A percentile compares a stretch with the other conserved stretches of the same genome.
Evolutionary conservation across 2,888 invertebrate species (phyloP).

Genomic region (Drosophila pseudotalamancana): DNA sequence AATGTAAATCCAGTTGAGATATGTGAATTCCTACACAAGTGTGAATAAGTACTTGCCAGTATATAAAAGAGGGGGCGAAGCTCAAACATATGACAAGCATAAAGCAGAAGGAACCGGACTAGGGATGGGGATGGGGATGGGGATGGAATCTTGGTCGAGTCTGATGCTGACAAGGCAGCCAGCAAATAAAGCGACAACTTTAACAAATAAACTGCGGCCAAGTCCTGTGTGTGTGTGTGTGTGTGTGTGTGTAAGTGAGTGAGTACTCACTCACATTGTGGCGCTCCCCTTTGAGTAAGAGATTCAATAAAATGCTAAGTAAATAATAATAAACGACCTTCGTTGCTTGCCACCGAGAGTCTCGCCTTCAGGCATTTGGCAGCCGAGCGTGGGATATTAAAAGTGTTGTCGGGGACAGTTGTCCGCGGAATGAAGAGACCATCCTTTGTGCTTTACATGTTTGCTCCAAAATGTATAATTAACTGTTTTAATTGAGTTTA

Average conservation of each 20-base stretch:
- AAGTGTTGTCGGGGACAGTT: conserved; percentile 33
- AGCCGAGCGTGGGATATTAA: conserved; percentile 63
- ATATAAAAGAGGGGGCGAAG: conserved; percentile 36
- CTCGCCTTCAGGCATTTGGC: conserved; percentile 39
- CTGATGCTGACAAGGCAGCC: conserved; percentile 36
- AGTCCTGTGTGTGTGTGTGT: conserved; percentile 17
- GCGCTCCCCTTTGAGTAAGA: conserved; percentile 5
- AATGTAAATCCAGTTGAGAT: conserved; percentile 66
- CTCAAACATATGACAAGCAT: conserved; percentile 59
- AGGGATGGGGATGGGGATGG: not conserved
- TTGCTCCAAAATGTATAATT: not conserved
- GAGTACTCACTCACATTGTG: not conserved
- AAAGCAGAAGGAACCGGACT: conserved; percentile 22
- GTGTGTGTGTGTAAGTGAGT: too few relatives aligned
- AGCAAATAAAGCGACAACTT: conserved; percentile 62
- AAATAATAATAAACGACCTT: conserved; percentile 78
- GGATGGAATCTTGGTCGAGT: conserved; percentile 12
- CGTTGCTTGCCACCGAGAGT: conserved; percentile 37
- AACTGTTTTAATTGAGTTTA: conserved; percentile 4
- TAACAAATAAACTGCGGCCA: conserved; percentile 58
- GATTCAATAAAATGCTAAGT: conserved; percentile 70
- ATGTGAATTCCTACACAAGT: conserved; percentile 8
- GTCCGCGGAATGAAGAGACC: conserved; percentile 2
- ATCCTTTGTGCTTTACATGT: not conserved
- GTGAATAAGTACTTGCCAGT: conserved; percentile 12